Percentiles rank a stretch among this genome's conserved stretches.
Conservation (phyloP, 2,888 invertebrate genomes). For the Diabrotica balteata region DNA sequence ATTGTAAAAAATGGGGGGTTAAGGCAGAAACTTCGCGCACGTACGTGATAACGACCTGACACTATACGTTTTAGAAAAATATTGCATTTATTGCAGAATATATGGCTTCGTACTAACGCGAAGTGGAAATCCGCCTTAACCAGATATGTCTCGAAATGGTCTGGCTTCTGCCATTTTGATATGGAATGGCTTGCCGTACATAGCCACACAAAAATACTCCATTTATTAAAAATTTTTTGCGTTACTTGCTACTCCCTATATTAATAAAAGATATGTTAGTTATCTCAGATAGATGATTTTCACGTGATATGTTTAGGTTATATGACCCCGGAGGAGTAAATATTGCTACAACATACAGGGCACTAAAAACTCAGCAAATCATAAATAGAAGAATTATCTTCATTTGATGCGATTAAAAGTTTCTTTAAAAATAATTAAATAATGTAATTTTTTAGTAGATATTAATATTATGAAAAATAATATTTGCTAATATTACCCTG, state of each 20-base stretch:
- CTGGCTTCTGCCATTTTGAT: conserved; percentile 52
- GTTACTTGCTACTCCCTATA: conserved; percentile 29
- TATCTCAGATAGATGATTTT: conserved; percentile 47
- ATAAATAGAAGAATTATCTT: too few relatives aligned
- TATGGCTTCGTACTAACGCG: conserved; percentile 55
- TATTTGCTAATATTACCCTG: conserved; percentile 4
- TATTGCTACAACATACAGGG: conserved; percentile 34
- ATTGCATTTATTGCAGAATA: conserved; percentile 49
- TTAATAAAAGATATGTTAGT: conserved; percentile 45
- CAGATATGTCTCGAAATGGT: conserved; percentile 63
- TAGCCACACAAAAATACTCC: conserved; percentile 56
- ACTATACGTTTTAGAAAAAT: conserved; percentile 58
- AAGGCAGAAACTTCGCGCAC: conserved; percentile 55
- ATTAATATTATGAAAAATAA: too few relatives aligned
- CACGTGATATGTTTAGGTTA: conserved; percentile 44
- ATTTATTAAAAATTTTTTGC: conserved; percentile 51
- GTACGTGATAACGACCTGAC: conserved; percentile 61
- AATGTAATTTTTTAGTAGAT: too few relatives aligned
- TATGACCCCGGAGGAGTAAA: conserved; percentile 21
- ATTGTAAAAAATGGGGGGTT: conserved; percentile 57
- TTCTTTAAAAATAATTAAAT: too few relatives aligned
- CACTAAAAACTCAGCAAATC: not conserved
- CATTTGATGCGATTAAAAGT: too few relatives aligned
- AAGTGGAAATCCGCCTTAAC: conserved; percentile 52
- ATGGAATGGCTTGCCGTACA: conserved; percentile 50